Conservation (phyloP, 2,797 vertebrate genomes). For the Enteromius viviparus region DNA sequence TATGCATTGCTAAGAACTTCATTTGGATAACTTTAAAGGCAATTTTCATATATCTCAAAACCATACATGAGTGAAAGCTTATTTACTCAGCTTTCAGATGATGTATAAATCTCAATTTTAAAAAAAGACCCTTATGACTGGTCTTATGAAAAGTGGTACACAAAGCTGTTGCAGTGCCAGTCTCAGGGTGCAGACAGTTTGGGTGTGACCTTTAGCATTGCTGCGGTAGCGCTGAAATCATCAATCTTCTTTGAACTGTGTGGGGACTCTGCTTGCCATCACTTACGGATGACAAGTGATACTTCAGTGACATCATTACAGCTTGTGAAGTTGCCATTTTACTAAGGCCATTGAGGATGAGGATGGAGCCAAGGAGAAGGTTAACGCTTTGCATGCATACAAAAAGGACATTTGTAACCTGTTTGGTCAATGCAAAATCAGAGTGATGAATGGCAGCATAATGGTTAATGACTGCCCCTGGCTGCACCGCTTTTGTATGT, state of each 20-base stretch:
- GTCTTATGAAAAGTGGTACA: neutral
- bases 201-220: constrained; percentile 60
- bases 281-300: constrained; percentile 64
- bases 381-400: constrained; percentile 37
- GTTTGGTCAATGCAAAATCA: constrained; percentile 36
- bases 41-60: no score
- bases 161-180: neutral
- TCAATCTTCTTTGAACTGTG: constrained; percentile 58
- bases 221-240: constrained; percentile 47
- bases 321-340: constrained; percentile 42
- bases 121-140: no score
- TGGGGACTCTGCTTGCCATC: constrained; percentile 53
- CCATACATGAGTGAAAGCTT: no score
- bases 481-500: constrained; percentile 49
- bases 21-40: no score
- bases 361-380: constrained; percentile 27
- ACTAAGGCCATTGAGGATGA: constrained; percentile 22
- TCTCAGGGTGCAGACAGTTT: constrained; percentile 35
- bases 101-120: no score
- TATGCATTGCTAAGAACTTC: no score
- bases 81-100: no score
- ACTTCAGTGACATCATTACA: constrained; percentile 57
- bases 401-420: constrained; percentile 29
- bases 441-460: constrained; percentile 46
- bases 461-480: constrained; percentile 43